Conservation (phyloP, 2,797 vertebrate genomes). For the Octomys mimax region DNA sequence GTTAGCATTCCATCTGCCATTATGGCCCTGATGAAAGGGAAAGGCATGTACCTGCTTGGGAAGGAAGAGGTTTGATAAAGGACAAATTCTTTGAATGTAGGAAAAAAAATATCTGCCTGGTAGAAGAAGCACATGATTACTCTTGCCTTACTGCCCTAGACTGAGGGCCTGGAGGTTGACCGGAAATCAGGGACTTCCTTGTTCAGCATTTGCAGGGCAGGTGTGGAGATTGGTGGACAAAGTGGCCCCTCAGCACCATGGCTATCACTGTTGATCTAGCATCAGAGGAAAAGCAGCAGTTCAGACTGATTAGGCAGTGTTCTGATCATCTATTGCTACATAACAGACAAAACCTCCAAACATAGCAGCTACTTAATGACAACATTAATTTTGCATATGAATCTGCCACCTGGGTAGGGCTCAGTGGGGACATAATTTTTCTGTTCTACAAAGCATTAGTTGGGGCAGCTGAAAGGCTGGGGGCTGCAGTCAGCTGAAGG, state of each 20-base stretch:
- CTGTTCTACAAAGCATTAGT: slow-evolving; percentile 27
- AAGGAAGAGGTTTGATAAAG: slow-evolving; percentile 33
- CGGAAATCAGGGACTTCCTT: not conserved
- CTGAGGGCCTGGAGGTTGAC: not conserved
- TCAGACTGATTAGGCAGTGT: not conserved
- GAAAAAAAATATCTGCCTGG: slow-evolving; percentile 4
- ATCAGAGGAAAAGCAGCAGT: not conserved
- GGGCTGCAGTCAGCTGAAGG: slow-evolving; percentile 25
- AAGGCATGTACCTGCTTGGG: not conserved
- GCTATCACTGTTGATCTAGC: not conserved
- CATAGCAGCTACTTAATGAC: slow-evolving; percentile 1
- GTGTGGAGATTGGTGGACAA: not conserved
- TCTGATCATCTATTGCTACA: not conserved
- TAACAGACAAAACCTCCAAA: not conserved
- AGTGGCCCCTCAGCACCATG: not conserved
- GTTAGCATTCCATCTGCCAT: not conserved
- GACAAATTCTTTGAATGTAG: not conserved
- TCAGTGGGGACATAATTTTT: slow-evolving; percentile 45
- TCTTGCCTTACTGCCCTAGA: not conserved
- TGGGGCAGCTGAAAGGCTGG: not conserved
- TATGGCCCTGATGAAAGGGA: not conserved
- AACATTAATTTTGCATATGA: slow-evolving; percentile 55
- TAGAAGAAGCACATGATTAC: not conserved
- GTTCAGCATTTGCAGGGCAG: not conserved
- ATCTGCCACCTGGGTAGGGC: not conserved